Conservation (phyloP, 2,113 vertebrate species). For the Chaetodon auriga region DNA sequence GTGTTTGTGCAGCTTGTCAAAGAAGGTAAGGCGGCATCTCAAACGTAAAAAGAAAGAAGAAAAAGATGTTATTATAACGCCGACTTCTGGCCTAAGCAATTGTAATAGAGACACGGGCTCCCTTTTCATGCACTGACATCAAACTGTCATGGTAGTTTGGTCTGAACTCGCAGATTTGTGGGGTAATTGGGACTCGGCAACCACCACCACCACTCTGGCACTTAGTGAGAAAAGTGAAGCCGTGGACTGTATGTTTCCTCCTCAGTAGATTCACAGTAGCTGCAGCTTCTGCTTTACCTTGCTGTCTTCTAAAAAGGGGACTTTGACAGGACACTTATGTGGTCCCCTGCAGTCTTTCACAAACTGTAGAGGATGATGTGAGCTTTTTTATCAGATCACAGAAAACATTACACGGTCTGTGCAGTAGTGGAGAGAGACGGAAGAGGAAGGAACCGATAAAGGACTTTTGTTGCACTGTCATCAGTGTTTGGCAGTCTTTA, state of each 20-base stretch:
- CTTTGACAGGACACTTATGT: constrained; percentile 40
- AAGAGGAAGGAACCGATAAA: constrained; percentile 44
- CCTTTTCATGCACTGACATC: constrained; percentile 20
- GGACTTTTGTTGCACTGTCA: constrained; percentile 42
- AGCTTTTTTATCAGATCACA: constrained; percentile 48
- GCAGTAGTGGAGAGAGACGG: constrained; percentile 12
- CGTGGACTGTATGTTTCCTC: constrained; percentile 29
- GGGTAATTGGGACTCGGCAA: constrained; percentile 32
- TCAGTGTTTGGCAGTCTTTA: constrained; percentile 26
- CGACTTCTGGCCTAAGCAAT: constrained; percentile 10
- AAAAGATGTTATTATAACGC: constrained; percentile 14
- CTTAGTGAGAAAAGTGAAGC: constrained; percentile 27
- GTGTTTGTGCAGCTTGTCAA: constrained; percentile 99
- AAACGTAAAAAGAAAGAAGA: constrained; percentile 21
- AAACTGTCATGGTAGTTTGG: constrained; percentile 34
- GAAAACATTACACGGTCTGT: constrained; percentile 31
- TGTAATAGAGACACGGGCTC: constrained; percentile 4
- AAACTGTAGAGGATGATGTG: constrained; percentile 25
- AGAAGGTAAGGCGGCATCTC: constrained; percentile 88
- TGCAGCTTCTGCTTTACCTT: constrained; percentile 44
- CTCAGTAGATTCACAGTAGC: constrained; percentile 33
- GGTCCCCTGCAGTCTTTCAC: neutral
- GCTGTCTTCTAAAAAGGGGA: constrained; percentile 16
- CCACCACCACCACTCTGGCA: constrained; percentile 6
- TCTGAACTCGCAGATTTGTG: constrained; percentile 21